These are phyloP conservation scores for Caenorhabditis brenneri DNA, from an alignment of 1,140 invertebrate species.

Conservation along the genomic window DNA sequence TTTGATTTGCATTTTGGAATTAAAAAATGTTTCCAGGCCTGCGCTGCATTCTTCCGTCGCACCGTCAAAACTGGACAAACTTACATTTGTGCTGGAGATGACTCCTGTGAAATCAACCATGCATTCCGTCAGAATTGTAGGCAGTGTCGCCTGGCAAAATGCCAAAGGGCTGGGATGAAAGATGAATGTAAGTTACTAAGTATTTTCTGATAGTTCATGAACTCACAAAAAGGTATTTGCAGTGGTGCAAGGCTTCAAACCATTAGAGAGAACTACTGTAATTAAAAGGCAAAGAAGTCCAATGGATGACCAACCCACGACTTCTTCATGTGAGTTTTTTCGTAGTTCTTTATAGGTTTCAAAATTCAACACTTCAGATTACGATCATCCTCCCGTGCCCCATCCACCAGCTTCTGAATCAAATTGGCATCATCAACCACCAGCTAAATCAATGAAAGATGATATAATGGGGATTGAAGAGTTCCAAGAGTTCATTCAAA, in stretches of 20 bases:
- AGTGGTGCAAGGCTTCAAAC: neutral
- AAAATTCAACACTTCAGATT: neutral
- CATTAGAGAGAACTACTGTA: neutral
- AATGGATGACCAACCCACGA: neutral
- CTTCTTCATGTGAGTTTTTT: neutral
- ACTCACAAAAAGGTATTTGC: too few species aligned
- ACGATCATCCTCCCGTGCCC: neutral
- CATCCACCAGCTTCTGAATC: neutral
- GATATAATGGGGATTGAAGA: neutral
- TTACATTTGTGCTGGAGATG: neutral
- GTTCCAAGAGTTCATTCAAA: neutral
- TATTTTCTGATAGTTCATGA: too few species aligned
- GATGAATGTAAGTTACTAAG: neutral
- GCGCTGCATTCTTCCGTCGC: slow-evolving; percentile 3
- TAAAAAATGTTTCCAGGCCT: neutral
- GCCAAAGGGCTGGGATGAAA: neutral
- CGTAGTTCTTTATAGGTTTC: neutral
- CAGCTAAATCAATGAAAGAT: neutral
- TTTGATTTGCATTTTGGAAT: neutral
- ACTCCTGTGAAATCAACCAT: neutral
- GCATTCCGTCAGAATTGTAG: slow-evolving; percentile 5
- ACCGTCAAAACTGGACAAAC: neutral
- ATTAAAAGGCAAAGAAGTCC: neutral
- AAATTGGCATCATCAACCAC: neutral
- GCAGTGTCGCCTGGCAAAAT: neutral